Percentiles rank a stretch among this genome's conserved stretches.
Evolutionary conservation across 2,113 vertebrate species (phyloP).

Genomic region (Procavia capensis): DNA sequence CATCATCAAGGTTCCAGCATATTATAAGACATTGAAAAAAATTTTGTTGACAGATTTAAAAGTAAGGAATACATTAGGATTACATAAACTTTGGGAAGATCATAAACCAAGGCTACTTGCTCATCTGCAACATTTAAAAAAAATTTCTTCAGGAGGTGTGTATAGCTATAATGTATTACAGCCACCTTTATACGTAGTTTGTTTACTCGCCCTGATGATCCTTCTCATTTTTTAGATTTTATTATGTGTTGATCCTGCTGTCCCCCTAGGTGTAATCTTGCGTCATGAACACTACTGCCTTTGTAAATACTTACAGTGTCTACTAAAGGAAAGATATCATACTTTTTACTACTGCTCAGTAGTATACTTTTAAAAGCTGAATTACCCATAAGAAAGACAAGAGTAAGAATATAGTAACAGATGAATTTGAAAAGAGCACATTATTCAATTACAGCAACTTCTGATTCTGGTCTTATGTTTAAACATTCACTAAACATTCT

Average conservation of each 20-base stretch:
- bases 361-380: conserved; percentile 7
- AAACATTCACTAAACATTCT: conserved; percentile 51
- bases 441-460: conserved; percentile 31
- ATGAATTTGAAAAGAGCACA: not conserved
- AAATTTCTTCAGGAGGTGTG: not conserved
- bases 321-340: not conserved
- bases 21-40: not conserved
- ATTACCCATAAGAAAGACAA: not conserved
- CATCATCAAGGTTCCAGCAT: too few species aligned
- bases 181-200: not conserved
- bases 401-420: not conserved
- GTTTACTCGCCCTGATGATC: not conserved
- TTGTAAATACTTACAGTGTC: conserved; percentile 1
- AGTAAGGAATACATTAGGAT: not conserved
- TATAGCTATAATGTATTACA: not conserved
- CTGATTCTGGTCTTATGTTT: conserved; percentile 30
- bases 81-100: not conserved
- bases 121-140: conserved; percentile 4
- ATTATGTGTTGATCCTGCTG: conserved; percentile 13
- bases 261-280: not conserved
- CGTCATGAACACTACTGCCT: not conserved
- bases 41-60: conserved; percentile 4
- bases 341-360: conserved; percentile 10
- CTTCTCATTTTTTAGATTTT: not conserved
- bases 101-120: conserved; percentile 1